Evolutionary conservation across 2,113 vertebrate species (phyloP).

Genomic region (Prochilodus magdalenae): DNA sequence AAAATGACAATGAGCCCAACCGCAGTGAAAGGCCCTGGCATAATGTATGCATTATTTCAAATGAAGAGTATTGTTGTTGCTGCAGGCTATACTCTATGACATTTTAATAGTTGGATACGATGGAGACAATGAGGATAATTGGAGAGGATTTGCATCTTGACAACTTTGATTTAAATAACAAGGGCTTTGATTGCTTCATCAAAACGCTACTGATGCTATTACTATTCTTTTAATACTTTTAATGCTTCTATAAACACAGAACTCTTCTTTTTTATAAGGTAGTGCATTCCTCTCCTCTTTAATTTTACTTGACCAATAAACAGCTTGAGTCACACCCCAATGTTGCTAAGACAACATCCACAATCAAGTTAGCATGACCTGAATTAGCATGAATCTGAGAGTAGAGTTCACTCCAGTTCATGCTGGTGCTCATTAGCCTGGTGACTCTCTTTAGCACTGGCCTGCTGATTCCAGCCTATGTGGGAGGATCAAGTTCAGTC

Average conservation of each 20-base stretch:
- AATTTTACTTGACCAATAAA: constrained; percentile 8
- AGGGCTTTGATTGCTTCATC: constrained; percentile 18
- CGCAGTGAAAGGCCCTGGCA: constrained; percentile 52
- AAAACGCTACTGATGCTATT: not conserved
- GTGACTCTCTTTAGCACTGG: constrained; percentile 68
- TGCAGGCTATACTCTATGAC: constrained; percentile 48
- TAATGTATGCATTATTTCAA: constrained; percentile 60
- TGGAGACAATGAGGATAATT: constrained; percentile 53
- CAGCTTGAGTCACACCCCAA: not conserved
- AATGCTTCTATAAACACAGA: constrained; percentile 11
- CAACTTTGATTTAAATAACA: constrained; percentile 49
- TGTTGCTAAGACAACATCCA: not conserved
- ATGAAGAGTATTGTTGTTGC: constrained; percentile 62
- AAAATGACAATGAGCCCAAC: constrained; percentile 64
- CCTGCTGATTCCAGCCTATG: constrained; percentile 73
- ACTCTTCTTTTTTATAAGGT: not conserved
- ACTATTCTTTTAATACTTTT: not conserved
- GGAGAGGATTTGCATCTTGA: constrained; percentile 52
- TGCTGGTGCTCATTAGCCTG: constrained; percentile 66
- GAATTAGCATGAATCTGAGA: constrained; percentile 25
- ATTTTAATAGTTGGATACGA: constrained; percentile 57
- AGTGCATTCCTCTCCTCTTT: not conserved
- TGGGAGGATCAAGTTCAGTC: constrained; percentile 82
- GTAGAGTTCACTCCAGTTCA: constrained; percentile 30
- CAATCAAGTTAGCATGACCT: constrained; percentile 4